phyloP scores from a whole-genome alignment of 2,113 vertebrate species.

The Ptychochromis oligacanthus region DNA sequence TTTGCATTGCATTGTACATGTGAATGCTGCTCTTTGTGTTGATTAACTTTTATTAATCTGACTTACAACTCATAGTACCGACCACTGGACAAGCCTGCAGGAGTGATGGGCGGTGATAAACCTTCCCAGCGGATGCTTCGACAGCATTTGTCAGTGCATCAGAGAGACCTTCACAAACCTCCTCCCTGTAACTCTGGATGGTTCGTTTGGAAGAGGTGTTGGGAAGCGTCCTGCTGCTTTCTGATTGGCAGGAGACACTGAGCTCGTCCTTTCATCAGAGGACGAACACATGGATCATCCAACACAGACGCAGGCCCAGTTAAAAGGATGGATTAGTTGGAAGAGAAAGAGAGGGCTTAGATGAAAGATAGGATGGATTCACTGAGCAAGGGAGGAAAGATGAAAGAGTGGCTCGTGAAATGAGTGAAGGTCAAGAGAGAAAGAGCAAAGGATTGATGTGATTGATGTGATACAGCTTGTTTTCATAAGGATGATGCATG shows the following conservation, averaged over 20 bases:
- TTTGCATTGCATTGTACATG: background rate
- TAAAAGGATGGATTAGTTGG: constrained; percentile 70
- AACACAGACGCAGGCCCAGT: constrained; percentile 47
- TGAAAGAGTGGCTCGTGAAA: constrained; percentile 72
- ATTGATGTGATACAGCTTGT: constrained; percentile 77
- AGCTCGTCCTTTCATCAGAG: constrained; percentile 66
- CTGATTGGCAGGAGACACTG: constrained; percentile 56
- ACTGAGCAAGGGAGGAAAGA: constrained; percentile 55
- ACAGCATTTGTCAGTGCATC: constrained; percentile 19
- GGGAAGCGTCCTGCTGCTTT: constrained; percentile 31
- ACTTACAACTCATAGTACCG: background rate
- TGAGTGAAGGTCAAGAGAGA: constrained; percentile 74
- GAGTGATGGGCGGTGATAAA: background rate
- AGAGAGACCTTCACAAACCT: background rate
- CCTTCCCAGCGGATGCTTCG: background rate
- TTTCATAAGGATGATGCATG: constrained; percentile 60
- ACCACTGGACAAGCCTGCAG: background rate
- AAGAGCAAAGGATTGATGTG: constrained; percentile 65
- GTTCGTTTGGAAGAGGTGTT: constrained; percentile 27
- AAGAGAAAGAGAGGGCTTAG: constrained; percentile 55
- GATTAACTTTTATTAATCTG: background rate
- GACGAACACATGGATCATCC: constrained; percentile 64
- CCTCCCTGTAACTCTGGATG: constrained; percentile 25
- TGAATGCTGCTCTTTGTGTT: background rate
- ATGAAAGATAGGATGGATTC: constrained; percentile 70